Evolutionary conservation across 2,888 invertebrate species (phyloP).

Genomic region (Cantharis flavilabris): DNA sequence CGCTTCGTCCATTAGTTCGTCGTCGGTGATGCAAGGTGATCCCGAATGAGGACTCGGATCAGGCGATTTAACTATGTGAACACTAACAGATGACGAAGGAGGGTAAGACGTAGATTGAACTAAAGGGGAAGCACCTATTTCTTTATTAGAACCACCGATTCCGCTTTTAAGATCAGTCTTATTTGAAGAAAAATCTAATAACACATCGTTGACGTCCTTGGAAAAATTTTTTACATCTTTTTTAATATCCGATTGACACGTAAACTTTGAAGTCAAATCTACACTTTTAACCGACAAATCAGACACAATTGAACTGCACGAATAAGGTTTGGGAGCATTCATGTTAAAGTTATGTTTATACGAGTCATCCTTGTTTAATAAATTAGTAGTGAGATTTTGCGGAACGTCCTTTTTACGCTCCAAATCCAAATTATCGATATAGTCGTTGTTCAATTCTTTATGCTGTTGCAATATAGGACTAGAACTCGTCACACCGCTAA

Average conservation of each 20-base stretch:
- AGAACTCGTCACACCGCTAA: slow-evolving; percentile 24
- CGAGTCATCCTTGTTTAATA: slow-evolving; percentile 41
- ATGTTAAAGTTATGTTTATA: slow-evolving; percentile 42
- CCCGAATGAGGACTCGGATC: slow-evolving; percentile 71
- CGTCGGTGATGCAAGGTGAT: slow-evolving; percentile 83
- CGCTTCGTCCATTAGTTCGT: slow-evolving; percentile 89
- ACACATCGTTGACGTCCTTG: slow-evolving; percentile 62
- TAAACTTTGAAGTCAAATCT: slow-evolving; percentile 57
- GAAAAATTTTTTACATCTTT: slow-evolving; percentile 40
- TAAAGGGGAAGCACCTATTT: slow-evolving; percentile 9
- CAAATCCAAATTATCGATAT: slow-evolving; percentile 30
- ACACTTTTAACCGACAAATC: slow-evolving; percentile 53
- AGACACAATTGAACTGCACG: slow-evolving; percentile 22
- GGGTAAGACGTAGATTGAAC: slow-evolving; percentile 54
- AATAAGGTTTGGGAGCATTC: slow-evolving; percentile 43
- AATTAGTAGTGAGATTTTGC: slow-evolving; percentile 41
- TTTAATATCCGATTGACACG: slow-evolving; percentile 51
- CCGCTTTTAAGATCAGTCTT: slow-evolving; percentile 18
- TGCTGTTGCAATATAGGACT: slow-evolving; percentile 18
- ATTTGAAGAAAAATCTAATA: slow-evolving; percentile 64
- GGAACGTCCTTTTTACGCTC: slow-evolving; percentile 45
- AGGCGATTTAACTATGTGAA: slow-evolving; percentile 79
- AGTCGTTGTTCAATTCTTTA: slow-evolving; percentile 11
- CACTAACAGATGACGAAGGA: slow-evolving; percentile 70
- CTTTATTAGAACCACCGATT: slow-evolving; percentile 5